phyloP scores from a whole-genome alignment of 1,140 invertebrate species.

The Lamellibrachia luymesi region DNA sequence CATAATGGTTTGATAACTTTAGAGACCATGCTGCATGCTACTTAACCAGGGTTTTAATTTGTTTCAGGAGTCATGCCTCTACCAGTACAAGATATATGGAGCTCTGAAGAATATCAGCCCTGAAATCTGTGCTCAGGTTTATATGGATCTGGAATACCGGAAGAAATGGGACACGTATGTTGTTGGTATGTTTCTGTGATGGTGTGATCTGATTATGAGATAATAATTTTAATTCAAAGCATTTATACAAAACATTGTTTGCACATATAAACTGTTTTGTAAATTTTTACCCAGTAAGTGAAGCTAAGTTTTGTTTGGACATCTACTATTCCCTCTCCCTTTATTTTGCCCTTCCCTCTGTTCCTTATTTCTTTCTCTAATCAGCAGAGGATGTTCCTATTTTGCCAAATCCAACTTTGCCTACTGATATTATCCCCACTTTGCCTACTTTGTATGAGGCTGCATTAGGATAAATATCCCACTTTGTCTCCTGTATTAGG shows the following conservation, averaged over 20 bases:
- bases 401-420: too few relatives aligned
- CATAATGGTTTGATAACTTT: neutral
- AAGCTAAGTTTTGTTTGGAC: neutral
- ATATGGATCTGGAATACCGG: slow-evolving; percentile 52
- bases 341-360: neutral
- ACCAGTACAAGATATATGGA: slow-evolving; percentile 53
- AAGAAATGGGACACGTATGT: slow-evolving; percentile 51
- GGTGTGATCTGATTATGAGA: neutral
- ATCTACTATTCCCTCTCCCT: neutral
- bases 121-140: slow-evolving; percentile 44
- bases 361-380: neutral
- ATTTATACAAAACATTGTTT: too few relatives aligned
- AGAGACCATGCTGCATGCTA: neutral
- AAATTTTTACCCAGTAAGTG: too few relatives aligned
- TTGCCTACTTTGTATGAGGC: too few relatives aligned
- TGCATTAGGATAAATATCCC: too few relatives aligned
- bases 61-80: slow-evolving; percentile 47
- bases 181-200: slow-evolving; percentile 34
- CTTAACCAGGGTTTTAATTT: neutral
- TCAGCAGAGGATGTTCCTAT: too few relatives aligned
- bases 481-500: too few relatives aligned
- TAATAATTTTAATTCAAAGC: neutral
- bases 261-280: too few relatives aligned
- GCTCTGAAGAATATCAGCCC: slow-evolving; percentile 31
- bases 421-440: too few relatives aligned